Evolutionary conservation across 1,140 invertebrate genomes (phyloP), one percentile per base, ranked within the genome.

Genomic region (Psix sp.): DNA sequence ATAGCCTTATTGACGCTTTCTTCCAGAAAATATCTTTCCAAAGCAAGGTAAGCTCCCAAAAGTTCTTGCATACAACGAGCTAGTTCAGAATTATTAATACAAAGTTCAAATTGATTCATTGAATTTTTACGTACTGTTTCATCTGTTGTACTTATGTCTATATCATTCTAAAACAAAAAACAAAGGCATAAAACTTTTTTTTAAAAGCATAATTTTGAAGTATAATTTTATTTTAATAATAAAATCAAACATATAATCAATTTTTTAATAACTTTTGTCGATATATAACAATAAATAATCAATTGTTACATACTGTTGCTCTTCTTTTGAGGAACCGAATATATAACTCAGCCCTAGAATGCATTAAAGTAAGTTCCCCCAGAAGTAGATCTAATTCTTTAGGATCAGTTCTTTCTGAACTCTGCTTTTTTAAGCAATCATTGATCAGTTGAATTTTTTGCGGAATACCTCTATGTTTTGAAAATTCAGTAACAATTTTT

Each of bases 1-100:
- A 99, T 91, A 14, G 97, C 98, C 86, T 99, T 99, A 20, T 93
- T 90, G 0, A 99, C 93, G 81, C 96, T 99, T 86, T 99, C 96
- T 75, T 95, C 93, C 90, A 99, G 93, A 82, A 98, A 99, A 87
- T 96, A 98, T 87, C 96, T 93, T 83, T 99, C 98, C 43, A 99
- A 89, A 20, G 94, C 90, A 16, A 99, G 91, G 88, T 99, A 99
- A 48, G 93, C 91, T 9, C 94, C 93, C 3, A 98, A 88, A 11
- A 98, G 81, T 79, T 98, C 96, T 85, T 99, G 96, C 88, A 98
- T 95, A 38, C 91, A 89, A 13, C 92, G 90, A 73, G 91, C 94
- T 13, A 98, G 86, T 76, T 95, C 93, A 73, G 93, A 95, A 33
- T 92, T 91, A 14, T 90, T 90, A 9, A 98, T 89, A 38, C 93